Conservation (phyloP, 2,888 invertebrate genomes). For the Colletes collaris region DNA sequence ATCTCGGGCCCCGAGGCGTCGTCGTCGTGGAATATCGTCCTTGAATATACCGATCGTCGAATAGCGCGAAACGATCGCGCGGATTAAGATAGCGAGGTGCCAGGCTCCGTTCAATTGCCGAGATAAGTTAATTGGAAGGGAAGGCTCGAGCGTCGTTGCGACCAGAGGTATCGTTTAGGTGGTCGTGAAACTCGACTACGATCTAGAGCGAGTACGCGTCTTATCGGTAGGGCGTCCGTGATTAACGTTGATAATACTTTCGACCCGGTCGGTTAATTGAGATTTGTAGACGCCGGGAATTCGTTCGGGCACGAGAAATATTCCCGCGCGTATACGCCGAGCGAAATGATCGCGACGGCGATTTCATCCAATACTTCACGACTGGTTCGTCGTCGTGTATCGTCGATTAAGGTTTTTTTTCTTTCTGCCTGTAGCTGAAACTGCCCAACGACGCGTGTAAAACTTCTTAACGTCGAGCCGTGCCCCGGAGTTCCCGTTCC, state of each 20-base stretch:
- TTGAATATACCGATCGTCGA: conserved; percentile 31
- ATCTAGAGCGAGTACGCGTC: conserved; percentile 15
- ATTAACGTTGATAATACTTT: conserved; percentile 41
- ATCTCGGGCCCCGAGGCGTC: no score
- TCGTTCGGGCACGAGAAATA: conserved; percentile 5
- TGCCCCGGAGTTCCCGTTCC: neutral
- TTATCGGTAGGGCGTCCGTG: conserved; percentile 30
- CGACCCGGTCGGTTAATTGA: conserved; percentile 42
- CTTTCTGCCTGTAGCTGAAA: no score
- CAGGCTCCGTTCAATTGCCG: conserved; percentile 22
- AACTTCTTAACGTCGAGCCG: neutral
- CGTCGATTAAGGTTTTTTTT: conserved; percentile 4
- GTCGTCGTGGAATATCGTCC: neutral
- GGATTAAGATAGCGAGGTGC: conserved; percentile 57
- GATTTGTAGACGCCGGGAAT: conserved; percentile 33
- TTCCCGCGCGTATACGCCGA: neutral
- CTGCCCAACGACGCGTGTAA: neutral
- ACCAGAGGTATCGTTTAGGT: neutral
- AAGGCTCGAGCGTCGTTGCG: conserved; percentile 12
- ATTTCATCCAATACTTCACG: conserved; percentile 20
- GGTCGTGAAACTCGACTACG: conserved; percentile 14
- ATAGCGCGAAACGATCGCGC: conserved; percentile 39
- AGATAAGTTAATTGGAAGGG: conserved; percentile 57
- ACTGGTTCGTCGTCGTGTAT: conserved; percentile 16
- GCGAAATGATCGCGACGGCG: neutral